Base-by-base conservation (phyloP, 2,797 vertebrate species). In the Sibirionetta formosa region DNA sequence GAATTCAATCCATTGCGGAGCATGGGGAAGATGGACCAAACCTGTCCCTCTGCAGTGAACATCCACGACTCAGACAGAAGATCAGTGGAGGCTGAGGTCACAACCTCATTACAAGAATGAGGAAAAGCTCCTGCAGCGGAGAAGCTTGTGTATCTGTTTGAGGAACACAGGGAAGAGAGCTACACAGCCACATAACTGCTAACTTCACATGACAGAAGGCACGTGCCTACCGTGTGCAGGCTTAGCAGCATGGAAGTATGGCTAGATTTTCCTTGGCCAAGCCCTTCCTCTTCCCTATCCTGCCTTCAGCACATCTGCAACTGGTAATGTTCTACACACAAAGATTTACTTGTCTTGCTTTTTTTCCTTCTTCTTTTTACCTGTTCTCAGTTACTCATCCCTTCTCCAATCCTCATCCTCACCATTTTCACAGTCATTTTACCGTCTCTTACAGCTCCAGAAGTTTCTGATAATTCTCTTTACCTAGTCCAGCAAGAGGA, bases 171-270 rank as follows among this genome's bases (percentile, higher is more conserved):
- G 78, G 40, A 76, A 77, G 36, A 40, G 19, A 73, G 24, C 12
- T 70, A 22, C 23, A 7, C 27, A 84, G 40, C 14, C 33, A n/a
- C 40, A 5, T 22, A 84, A 33, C 64, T 68, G 56, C 64, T 70
- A 42, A 73, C 56, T 38, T 88, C 58, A 35, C 1, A 1, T 29
- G 19, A 38, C 12, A 26, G 31, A 12, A 82, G 42, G 31, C 82
- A 69, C 3, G 0, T 53, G 46, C 56, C 42, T 77, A 36, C 27
- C 1, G 0, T 58, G 48, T n/a, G 48, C 60, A 46, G 42, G 19
- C 56, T 87, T 85, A 76, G 42, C 6, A 7, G 29, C 1, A 1
- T 13, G 53, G 38, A 85, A 31, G 23, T 48, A 85, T 5, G 68
- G 56, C 33, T 2, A 85, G 46, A 73, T 58, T 58, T 84, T 63